Base-by-base conservation (phyloP, 1,140 invertebrate species). In the Heliconius melpomene region DNA sequence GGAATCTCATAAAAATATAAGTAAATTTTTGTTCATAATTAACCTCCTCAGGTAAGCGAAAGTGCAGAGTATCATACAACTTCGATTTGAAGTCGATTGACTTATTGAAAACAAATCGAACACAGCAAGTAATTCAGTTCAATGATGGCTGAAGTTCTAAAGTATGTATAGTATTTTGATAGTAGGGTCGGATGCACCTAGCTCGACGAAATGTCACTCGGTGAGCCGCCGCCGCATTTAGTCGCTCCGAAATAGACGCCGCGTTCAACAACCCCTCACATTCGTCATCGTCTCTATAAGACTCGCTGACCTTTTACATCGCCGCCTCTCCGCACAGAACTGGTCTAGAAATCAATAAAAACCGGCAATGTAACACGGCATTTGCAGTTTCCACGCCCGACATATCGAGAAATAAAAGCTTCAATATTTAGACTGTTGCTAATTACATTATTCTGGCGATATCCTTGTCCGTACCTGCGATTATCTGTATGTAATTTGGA, bases 201-300 rank as follows among this genome's bases (percentile, higher is more conserved):
- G 88, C 87, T 74, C 86, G 88, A 87, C 87, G 90, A 94, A 94
- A 94, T 94, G 93, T 94, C 93, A 94, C 88, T 93, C 90, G 91
- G 90, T 92, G 90, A 89, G 88, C 89, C 82, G 87, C 78, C 81
- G 88, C 88, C 89, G 87, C 86, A 89, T 94, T 92, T 93, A 93
- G 91, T 89, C 89, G 90, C 86, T 92, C 91, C 88, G 82, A 94
- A 94, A 94, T 94, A 94, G 93, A 91, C 78, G 82, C 86, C 84
- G 90, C 93, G 93, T 94, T 94, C 93, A 90, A 87, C 92, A 93
- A 94, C 93, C 92, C 89, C 90, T 93, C 83, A 87, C 88, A 91
- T 92, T 93, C 92, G 92, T 93, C 92, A 92, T 89, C 86, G 80
- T 85, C 80, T 77, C 82, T 82, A 85, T 72, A 83, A 74, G 75